Base-by-base conservation (phyloP, 2,888 invertebrate genomes). In the Drosophila tanythrix region DNA sequence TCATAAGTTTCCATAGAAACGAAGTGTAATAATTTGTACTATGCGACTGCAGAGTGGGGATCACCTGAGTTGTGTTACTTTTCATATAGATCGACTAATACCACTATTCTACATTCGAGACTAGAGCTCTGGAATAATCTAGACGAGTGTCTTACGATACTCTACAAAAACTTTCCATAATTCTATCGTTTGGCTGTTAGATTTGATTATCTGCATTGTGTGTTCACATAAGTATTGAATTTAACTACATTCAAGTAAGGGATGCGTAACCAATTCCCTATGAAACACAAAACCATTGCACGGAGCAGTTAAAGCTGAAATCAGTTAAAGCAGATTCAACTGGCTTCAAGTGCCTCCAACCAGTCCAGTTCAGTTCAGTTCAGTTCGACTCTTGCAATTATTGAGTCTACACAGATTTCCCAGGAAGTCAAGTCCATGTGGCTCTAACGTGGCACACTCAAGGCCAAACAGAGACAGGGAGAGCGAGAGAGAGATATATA, bases 171-270 rank as follows among this genome's bases (percentile, higher is more conserved):
- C 50, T 73, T 83, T 88, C 84, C 74, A 69, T 33, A 43, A 55
- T 31, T 29, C 50, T 8, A 31, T 27, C 38, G 50, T 3, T 13
- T 1, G 6, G 25, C 27, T 21, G 69, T 18, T 43, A 18, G n/a
- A 21, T 50, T 7, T 13, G 7, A 59, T 61, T 46, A 51, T 36
- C 53, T 57, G 61, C 50, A 63, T 46, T 15, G 21, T 62, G 65
- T 84, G 73, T 81, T 75, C 82, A 76, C 63, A 76, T 70, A 74
- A 87, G 27, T 38, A n/a, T 56, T 27, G 61, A 53, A 40, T 67
- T 38, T 53, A 62, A 69, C 46, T 51, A 46, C 52, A 43, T n/a
- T 11, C 31, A 40, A 25, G 35, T 56, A 59, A 46, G 71, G 77
- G 69, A 79, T 69, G 59, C 35, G 63, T 66, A 72, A 70, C 73